phyloP scores from a whole-genome alignment of 2,113 vertebrate genomes.

The Prochilodus magdalenae region DNA sequence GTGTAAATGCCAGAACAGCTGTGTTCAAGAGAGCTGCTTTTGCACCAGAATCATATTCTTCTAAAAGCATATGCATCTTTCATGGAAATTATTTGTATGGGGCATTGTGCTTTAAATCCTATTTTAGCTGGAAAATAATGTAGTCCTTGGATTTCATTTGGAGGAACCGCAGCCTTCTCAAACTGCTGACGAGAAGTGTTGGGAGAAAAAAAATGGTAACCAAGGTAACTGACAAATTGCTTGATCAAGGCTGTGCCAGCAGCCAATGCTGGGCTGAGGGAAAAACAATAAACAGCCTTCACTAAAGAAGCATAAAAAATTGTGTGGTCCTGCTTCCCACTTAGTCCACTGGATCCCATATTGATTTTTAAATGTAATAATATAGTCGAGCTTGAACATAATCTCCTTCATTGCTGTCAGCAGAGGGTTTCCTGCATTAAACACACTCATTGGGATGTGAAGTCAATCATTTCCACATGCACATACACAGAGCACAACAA shows the following conservation, averaged over 20 bases:
- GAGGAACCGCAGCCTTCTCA: slow-evolving; percentile 41
- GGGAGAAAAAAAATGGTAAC: slow-evolving; percentile 53
- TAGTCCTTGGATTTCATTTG: slow-evolving; percentile 42
- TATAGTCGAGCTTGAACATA: not conserved
- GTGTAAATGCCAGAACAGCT: not conserved
- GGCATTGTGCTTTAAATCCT: slow-evolving; percentile 13
- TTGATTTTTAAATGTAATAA: slow-evolving; percentile 41
- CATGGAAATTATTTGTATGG: slow-evolving; percentile 10
- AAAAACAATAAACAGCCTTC: slow-evolving; percentile 61
- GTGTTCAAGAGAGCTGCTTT: not conserved
- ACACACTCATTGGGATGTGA: slow-evolving; percentile 16
- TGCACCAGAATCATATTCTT: slow-evolving; percentile 5
- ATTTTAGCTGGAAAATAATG: slow-evolving; percentile 43
- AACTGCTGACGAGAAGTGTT: slow-evolving; percentile 50
- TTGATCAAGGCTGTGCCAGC: slow-evolving; percentile 55
- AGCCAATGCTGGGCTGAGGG: slow-evolving; percentile 37
- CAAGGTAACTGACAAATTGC: slow-evolving; percentile 62
- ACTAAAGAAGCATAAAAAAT: slow-evolving; percentile 39
- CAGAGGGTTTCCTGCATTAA: slow-evolving; percentile 15
- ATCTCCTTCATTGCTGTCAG: not conserved
- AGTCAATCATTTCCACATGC: slow-evolving; percentile 18
- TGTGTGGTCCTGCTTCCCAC: not conserved
- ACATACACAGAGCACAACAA: slow-evolving; percentile 17
- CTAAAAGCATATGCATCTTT: slow-evolving; percentile 7
- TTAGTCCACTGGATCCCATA: slow-evolving; percentile 9